Percentiles rank a stretch among this genome's conserved stretches.
These are phyloP conservation scores for Lobophora halterata DNA, from an alignment of 2,888 invertebrate species.

Conservation along the genomic window DNA sequence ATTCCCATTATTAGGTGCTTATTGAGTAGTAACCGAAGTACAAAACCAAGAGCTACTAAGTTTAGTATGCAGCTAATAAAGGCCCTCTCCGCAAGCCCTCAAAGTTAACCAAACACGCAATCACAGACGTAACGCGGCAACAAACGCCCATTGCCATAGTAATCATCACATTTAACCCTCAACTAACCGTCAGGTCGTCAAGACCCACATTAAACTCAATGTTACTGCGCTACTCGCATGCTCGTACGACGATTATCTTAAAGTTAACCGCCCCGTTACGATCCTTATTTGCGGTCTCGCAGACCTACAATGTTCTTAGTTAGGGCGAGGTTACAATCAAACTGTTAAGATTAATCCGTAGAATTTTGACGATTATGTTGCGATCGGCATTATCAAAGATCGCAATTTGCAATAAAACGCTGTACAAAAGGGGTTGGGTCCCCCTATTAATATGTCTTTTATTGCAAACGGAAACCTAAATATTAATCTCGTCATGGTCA, in stretches of 20 bases:
- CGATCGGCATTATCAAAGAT: too few relatives aligned
- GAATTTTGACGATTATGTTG: too few relatives aligned
- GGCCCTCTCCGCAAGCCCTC: conserved; percentile 20
- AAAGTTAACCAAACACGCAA: conserved; percentile 37
- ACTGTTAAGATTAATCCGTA: conserved; percentile 14
- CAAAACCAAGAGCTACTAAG: conserved; percentile 3
- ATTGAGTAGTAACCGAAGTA: too few relatives aligned
- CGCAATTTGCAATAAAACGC: not conserved
- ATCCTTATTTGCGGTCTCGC: conserved; percentile 67
- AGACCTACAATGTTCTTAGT: conserved; percentile 43
- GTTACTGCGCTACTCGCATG: conserved; percentile 53
- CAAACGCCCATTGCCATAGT: conserved; percentile 46
- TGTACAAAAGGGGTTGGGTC: too few relatives aligned
- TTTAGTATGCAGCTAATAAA: conserved; percentile 15
- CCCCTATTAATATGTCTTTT: too few relatives aligned
- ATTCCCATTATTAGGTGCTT: too few relatives aligned
- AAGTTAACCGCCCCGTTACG: conserved; percentile 71
- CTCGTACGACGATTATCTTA: conserved; percentile 68
- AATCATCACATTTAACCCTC: conserved; percentile 37
- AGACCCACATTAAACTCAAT: conserved; percentile 66
- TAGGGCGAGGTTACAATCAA: conserved; percentile 38
- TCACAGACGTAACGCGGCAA: conserved; percentile 50
- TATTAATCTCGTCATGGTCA: too few relatives aligned
- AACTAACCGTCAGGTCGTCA: conserved; percentile 50
- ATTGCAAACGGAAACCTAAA: too few relatives aligned